Conservation (phyloP, 2,888 invertebrate genomes). For the Ornithoptera alexandrae region DNA sequence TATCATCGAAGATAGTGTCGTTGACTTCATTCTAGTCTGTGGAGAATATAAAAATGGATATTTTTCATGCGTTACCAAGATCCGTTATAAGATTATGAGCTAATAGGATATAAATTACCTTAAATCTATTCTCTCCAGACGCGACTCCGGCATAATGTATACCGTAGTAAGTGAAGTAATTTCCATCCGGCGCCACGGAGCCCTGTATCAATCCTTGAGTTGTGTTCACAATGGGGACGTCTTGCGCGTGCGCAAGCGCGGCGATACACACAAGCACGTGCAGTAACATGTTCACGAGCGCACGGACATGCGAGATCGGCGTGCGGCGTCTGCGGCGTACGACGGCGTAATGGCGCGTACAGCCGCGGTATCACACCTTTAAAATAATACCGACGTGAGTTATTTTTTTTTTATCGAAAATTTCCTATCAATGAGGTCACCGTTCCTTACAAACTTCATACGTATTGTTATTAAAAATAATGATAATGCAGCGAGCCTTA, state of each 20-base stretch:
- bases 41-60: background rate
- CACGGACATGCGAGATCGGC: conserved; percentile 14
- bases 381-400: conserved; percentile 20
- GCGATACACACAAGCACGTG: conserved; percentile 37
- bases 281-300: conserved; percentile 15
- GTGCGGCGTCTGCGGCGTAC: conserved; percentile 25
- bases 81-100: background rate
- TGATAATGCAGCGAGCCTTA: no score
- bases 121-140: conserved; percentile 53
- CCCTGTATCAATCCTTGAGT: conserved; percentile 60
- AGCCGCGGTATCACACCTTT: conserved; percentile 15
- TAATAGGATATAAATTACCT: conserved; percentile 42
- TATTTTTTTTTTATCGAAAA: conserved; percentile 33
- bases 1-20: conserved; percentile 1
- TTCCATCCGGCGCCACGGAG: conserved; percentile 43
- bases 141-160: conserved; percentile 60
- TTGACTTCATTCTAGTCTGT: background rate
- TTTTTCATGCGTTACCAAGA: background rate
- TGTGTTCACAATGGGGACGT: conserved; percentile 50
- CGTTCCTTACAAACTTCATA: conserved; percentile 14
- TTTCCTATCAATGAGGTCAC: conserved; percentile 42
- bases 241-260: conserved; percentile 43
- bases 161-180: conserved; percentile 57
- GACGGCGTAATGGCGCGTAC: conserved; percentile 32
- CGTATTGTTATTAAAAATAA: background rate